A percentile compares a stretch with the other conserved stretches of the same genome.
phyloP scores from a whole-genome alignment of 1,140 invertebrate genomes.

The Bombus difficillimus region DNA sequence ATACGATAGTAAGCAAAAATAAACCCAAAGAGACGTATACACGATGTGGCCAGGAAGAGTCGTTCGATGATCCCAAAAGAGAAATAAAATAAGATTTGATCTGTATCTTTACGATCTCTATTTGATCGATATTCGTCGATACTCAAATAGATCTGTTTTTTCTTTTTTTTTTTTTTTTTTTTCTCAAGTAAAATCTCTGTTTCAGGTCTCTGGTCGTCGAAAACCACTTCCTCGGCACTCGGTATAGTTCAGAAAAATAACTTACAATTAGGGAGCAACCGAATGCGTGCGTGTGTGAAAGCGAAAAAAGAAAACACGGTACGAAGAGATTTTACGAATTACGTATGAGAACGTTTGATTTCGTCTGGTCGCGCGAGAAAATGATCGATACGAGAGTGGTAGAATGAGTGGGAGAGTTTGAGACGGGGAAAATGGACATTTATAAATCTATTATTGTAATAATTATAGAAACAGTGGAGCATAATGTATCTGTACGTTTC shows the following conservation, averaged over 20 bases:
- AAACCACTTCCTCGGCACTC: conserved; percentile 24
- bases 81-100: not conserved
- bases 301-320: not conserved
- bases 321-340: conserved; percentile 13
- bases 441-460: conserved; percentile 67
- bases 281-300: conserved; percentile 45
- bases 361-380: not conserved
- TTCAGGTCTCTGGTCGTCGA: conserved; percentile 28
- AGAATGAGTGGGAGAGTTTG: conserved; percentile 10
- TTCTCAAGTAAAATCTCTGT: not conserved
- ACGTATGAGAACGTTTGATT: conserved; percentile 15
- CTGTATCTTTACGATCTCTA: not conserved
- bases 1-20: conserved; percentile 47
- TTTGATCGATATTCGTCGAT: not conserved
- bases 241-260: conserved; percentile 51
- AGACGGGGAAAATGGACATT: conserved; percentile 32
- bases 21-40: conserved; percentile 40
- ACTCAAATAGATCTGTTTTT: not conserved
- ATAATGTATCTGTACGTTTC: conserved; percentile 58
- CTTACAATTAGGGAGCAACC: conserved; percentile 65
- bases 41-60: conserved; percentile 12
- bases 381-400: not conserved
- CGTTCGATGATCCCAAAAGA: not conserved
- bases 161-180: not conserved
- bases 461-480: conserved; percentile 47